A percentile compares a stretch with the other conserved stretches of the same genome.
phyloP scores from a whole-genome alignment of 1,140 invertebrate species.

The Pantala flavescens region DNA sequence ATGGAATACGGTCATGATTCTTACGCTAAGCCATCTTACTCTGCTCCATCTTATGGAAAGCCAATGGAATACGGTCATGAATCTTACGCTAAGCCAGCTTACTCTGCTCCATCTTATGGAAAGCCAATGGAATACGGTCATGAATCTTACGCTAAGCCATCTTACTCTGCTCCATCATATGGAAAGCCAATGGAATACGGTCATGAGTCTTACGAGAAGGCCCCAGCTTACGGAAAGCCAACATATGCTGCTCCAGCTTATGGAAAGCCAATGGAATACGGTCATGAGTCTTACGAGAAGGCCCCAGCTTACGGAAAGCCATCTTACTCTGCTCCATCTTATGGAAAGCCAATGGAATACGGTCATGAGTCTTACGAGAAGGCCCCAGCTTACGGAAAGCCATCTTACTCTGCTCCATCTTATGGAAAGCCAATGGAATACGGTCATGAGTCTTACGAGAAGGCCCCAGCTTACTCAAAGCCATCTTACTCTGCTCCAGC shows the following conservation, averaged over 20 bases:
- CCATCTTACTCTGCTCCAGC: background rate
- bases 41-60: background rate
- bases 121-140: background rate
- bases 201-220: background rate
- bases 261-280: background rate
- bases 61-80: background rate
- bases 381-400: background rate
- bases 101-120: background rate
- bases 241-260: background rate
- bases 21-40: background rate
- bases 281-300: background rate
- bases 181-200: too few relatives aligned
- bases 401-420: background rate
- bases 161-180: background rate
- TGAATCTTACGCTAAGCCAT: background rate
- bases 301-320: background rate
- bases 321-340: background rate
- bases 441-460: background rate
- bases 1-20: background rate
- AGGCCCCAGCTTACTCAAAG: background rate
- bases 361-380: background rate
- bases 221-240: background rate
- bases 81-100: background rate
- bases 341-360: background rate
- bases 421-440: background rate